phyloP scores from a whole-genome alignment of 2,797 vertebrate species.

The Muraenolepis orangiensis region DNA sequence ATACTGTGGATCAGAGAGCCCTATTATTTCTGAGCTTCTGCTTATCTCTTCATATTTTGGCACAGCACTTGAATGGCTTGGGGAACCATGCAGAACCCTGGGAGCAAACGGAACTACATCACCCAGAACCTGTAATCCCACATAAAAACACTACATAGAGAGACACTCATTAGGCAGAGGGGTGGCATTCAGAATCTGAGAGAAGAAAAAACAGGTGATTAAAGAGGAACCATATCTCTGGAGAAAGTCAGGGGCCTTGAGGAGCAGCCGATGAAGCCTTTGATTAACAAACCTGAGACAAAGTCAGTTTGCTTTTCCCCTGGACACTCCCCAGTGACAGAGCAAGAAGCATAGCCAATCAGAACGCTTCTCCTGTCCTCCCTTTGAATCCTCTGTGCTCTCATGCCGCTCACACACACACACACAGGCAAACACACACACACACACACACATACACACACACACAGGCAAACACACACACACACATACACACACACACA shows the following conservation, averaged over 20 bases:
- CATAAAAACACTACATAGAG: constrained; percentile 15
- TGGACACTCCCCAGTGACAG: constrained; percentile 16
- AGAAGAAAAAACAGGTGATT: not conserved
- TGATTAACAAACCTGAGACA: constrained; percentile 31
- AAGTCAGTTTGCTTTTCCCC: constrained; percentile 44
- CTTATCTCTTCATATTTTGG: not conserved
- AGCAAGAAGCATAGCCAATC: constrained; percentile 18
- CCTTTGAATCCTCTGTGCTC: constrained; percentile 38
- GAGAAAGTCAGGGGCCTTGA: constrained; percentile 2
- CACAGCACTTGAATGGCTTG: constrained; percentile 32
- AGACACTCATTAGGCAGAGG: not conserved
- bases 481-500: not conserved
- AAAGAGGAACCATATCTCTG: not conserved
- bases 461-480: not conserved
- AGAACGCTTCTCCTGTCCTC: constrained; percentile 3
- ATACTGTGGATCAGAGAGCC: not conserved
- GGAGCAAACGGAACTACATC: constrained; percentile 34
- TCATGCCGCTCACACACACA: not conserved
- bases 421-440: not conserved
- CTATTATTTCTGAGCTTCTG: not conserved
- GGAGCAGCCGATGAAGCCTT: constrained; percentile 44
- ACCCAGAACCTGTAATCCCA: constrained; percentile 20
- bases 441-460: not conserved
- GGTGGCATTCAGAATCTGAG: constrained; percentile 9
- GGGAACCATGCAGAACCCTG: constrained; percentile 44